phyloP scores from a whole-genome alignment of 1,140 invertebrate species.

The Drosophila mayri region DNA sequence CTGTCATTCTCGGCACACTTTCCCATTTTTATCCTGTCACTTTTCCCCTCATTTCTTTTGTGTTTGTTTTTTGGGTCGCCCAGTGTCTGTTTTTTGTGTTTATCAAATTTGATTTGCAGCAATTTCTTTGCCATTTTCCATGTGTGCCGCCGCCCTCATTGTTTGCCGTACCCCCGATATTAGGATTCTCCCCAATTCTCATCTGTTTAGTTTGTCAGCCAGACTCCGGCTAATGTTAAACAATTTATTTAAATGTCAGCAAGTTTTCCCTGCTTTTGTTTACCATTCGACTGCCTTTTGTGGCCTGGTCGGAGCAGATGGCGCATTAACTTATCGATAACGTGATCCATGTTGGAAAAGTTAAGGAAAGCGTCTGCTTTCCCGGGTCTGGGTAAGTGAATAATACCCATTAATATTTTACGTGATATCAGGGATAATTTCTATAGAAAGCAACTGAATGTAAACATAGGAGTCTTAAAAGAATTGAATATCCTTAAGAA shows the following conservation, averaged over 20 bases:
- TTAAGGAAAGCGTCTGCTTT: not conserved
- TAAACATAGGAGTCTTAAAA: not conserved
- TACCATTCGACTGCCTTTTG: constrained; percentile 28
- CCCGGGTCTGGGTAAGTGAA: not conserved
- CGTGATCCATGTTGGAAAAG: constrained; percentile 22
- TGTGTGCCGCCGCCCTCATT: constrained; percentile 59
- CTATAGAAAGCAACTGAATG: too few relatives aligned
- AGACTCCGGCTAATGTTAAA: constrained; percentile 63
- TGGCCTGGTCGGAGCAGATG: constrained; percentile 30
- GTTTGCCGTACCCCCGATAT: constrained; percentile 30
- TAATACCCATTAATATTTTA: not conserved
- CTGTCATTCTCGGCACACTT: constrained; percentile 76
- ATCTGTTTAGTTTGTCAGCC: constrained; percentile 72
- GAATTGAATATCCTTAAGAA: too few relatives aligned
- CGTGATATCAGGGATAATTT: not conserved
- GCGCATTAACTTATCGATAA: constrained; percentile 44
- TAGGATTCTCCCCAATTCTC: constrained; percentile 20
- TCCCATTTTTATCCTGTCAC: constrained; percentile 80
- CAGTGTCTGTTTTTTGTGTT: constrained; percentile 59
- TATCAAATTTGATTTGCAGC: constrained; percentile 82
- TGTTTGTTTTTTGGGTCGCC: constrained; percentile 43
- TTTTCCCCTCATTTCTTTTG: constrained; percentile 69
- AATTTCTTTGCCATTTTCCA: constrained; percentile 80
- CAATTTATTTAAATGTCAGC: constrained; percentile 82
- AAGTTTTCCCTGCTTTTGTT: constrained; percentile 56